Percentiles rank a stretch among this genome's conserved stretches.
These are phyloP conservation scores for Muschampia plurimacula DNA, from an alignment of 2,888 invertebrate genomes.

Conservation along the genomic window DNA sequence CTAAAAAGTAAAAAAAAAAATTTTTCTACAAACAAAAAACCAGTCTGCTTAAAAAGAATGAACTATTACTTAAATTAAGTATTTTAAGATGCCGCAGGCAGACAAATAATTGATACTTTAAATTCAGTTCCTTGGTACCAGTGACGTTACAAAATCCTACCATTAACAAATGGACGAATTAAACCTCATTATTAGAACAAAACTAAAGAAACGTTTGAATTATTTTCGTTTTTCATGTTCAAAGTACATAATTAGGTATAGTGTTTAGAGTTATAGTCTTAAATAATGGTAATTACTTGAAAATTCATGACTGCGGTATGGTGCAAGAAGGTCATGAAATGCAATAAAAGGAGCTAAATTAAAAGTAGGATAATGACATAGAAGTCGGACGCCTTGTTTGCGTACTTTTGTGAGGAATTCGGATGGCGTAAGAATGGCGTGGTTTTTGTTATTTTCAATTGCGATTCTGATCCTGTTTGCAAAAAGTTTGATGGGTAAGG, in stretches of 20 bases:
- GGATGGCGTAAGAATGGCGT: not conserved
- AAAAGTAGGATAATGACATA: slow-evolving; percentile 11
- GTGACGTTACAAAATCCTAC: not conserved
- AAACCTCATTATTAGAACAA: not conserved
- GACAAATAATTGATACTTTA: too few relatives aligned
- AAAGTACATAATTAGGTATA: slow-evolving; percentile 32
- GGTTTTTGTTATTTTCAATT: not conserved
- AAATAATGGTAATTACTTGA: slow-evolving; percentile 28
- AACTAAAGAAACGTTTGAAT: slow-evolving; percentile 14
- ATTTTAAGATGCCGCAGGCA: too few relatives aligned
- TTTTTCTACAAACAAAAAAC: too few relatives aligned
- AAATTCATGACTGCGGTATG: slow-evolving; percentile 22
- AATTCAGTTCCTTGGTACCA: too few relatives aligned
- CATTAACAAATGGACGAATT: not conserved
- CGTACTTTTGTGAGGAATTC: not conserved
- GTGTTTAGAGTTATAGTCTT: slow-evolving; percentile 21
- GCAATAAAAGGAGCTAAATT: slow-evolving; percentile 13
- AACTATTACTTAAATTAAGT: too few relatives aligned
- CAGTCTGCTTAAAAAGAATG: too few relatives aligned
- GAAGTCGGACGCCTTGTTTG: not conserved
- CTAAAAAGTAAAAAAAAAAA: too few relatives aligned
- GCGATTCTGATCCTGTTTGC: not conserved
- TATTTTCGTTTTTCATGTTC: slow-evolving; percentile 35
- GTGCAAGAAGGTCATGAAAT: slow-evolving; percentile 23
- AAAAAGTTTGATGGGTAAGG: too few relatives aligned